Base-by-base conservation (phyloP, 2,113 vertebrate species). In the Camelus dromedarius region DNA sequence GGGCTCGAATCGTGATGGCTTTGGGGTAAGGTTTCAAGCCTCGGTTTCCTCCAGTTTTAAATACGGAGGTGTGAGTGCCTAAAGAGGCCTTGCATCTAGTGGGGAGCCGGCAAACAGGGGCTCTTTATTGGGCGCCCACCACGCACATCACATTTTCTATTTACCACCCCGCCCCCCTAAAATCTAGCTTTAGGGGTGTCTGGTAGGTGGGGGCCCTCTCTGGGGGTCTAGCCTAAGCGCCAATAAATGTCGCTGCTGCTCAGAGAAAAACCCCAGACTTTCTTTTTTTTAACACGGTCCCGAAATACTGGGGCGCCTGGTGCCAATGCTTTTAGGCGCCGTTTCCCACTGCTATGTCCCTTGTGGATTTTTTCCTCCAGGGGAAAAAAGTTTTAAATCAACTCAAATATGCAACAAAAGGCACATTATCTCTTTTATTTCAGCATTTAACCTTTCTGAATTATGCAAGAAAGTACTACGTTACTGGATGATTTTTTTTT, bases 391-490 rank as follows among this genome's bases (percentile, higher is more conserved):
- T 50, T 92, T 89, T 62, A 64, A 64, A 38, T 76, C 42, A 89
- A 90, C n/a, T 77, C 32, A 64, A 48, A 83, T 46, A 38, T 1
- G 14, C n/a, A 77, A 54, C 18, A 84, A 84, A 92, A 60, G 26
- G 22, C 26, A 81, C 72, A 62, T 20, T 60, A 52, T 76, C 26
- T 48, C 32, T 85, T 79, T 89, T 69, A 56, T 69, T 87, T 91
- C 28, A 76, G 18, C 18, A 30, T 76, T 70, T 87, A 82, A 76
- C n/a, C n/a, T 93, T 82, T 93, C 87, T 66, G 24, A 83, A 88
- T 82, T 91, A 48, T 30, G 26, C 35, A 87, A 58, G 20, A 76
- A 93, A 75, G 64, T 90, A 64, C 32, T 46, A 77, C 0, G 0
- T 88, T 54, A 83, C 16, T 93, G 58, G 30, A 87, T 76, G 8